Evolutionary conservation across 2,888 invertebrate species (phyloP).

Genomic region (Scaptomyza tumidula): DNA sequence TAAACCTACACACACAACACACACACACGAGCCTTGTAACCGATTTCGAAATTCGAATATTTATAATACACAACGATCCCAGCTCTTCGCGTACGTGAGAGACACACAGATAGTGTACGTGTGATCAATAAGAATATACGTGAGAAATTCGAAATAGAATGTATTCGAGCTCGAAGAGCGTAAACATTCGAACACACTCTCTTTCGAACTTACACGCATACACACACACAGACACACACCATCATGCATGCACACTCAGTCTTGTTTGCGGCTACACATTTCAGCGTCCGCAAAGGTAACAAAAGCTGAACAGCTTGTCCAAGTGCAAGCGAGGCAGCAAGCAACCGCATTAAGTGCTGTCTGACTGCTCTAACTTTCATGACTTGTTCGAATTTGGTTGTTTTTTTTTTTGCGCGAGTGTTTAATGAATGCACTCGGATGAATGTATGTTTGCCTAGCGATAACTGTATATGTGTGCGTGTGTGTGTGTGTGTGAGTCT

Average conservation of each 20-base stretch:
- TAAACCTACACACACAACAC: constrained; percentile 10
- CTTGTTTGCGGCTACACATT: constrained; percentile 60
- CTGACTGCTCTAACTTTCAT: constrained; percentile 58
- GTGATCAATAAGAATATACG: constrained; percentile 70
- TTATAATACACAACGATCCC: constrained; percentile 40
- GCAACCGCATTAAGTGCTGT: constrained; percentile 49
- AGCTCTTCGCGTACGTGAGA: constrained; percentile 41
- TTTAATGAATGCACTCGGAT: constrained; percentile 73
- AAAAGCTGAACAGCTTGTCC: constrained; percentile 25
- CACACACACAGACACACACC: too few species aligned
- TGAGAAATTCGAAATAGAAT: constrained; percentile 37
- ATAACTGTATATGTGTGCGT: constrained; percentile 15
- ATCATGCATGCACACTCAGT: constrained; percentile 18
- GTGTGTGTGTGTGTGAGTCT: constrained; percentile 34
- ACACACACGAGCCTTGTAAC: background rate
- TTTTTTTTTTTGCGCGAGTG: constrained; percentile 56
- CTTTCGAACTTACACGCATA: constrained; percentile 63
- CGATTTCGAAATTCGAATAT: constrained; percentile 45
- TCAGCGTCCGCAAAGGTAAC: constrained; percentile 73
- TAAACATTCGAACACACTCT: constrained; percentile 60
- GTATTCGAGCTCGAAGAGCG: constrained; percentile 34
- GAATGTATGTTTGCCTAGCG: constrained; percentile 54
- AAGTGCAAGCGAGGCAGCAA: constrained; percentile 53
- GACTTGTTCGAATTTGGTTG: constrained; percentile 50
- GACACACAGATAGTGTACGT: constrained; percentile 69